Evolutionary conservation across 1,140 invertebrate species (phyloP).

Genomic region (Oedothorax gibbosus): DNA sequence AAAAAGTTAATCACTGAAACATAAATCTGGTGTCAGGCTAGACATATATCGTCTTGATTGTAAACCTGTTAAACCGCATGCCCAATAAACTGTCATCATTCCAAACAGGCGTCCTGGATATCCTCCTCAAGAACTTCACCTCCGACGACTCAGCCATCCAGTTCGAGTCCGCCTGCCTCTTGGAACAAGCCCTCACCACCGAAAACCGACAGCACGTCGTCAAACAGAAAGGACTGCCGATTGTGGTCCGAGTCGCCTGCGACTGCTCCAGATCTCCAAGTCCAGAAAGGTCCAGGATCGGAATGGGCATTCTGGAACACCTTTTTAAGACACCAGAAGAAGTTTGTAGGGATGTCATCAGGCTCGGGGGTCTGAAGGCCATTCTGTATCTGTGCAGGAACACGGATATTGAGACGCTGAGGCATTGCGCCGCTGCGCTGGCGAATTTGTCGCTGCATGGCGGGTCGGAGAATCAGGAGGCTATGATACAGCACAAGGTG

Average conservation of each 20-base stretch:
- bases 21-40: too few relatives aligned
- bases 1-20: too few relatives aligned
- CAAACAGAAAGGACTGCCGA: constrained; percentile 82
- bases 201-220: constrained; percentile 95
- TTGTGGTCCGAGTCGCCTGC: constrained; percentile 83
- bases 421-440: constrained; percentile 96
- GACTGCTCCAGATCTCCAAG: constrained; percentile 66
- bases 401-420: constrained; percentile 89
- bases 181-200: constrained; percentile 95
- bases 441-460: constrained; percentile 97
- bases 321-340: constrained; percentile 97
- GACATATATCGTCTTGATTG: too few relatives aligned
- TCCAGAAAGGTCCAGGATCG: constrained; percentile 81
- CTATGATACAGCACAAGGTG: constrained; percentile 88
- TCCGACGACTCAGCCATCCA: constrained; percentile 76
- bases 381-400: constrained; percentile 95
- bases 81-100: constrained; percentile 90
- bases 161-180: constrained; percentile 85
- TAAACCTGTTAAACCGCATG: constrained; percentile 66
- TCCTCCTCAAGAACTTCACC: constrained; percentile 87
- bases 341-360: constrained; percentile 83
- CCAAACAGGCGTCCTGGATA: constrained; percentile 86
- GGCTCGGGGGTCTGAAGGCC: constrained; percentile 74
- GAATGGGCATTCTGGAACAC: constrained; percentile 96
- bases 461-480: constrained; percentile 95